Evolutionary conservation across 2,888 invertebrate genomes (phyloP), one percentile per base, ranked within the genome.

Genomic region (Eurytoma californica): DNA sequence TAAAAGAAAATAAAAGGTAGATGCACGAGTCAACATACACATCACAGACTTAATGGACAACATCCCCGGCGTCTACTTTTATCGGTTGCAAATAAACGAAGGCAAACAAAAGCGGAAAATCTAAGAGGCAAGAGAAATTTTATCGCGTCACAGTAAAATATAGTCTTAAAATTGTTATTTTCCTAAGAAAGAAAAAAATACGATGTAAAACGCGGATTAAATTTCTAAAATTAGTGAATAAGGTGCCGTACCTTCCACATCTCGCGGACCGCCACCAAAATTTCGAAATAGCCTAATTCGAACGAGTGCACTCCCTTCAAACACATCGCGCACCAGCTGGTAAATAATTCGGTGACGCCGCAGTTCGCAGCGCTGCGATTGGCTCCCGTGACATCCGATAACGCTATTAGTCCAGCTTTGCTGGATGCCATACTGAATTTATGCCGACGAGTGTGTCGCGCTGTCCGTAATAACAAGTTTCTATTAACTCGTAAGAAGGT

Each of bases 221-320:
- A 74, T 74, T 74, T 74, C 74, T 74, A 74, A 74, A 74, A 74
- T 58, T 74, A 74, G 49, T 14, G 14, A 65, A 66, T 65, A 65
- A 66, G 53, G 39, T 39, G 7, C 24, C 55, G 53, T 57, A 65
- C 30, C 63, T 53, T 39, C 39, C 9, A 24, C 47, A 30, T 55
- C 18, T 39, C 39, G 39, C 39, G 7, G 9, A 1, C 7, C 9
- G 9, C 9, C 20, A 39, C 18, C 70, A 30, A 63, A 63, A 51
- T 72, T 72, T 53, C 39, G 39, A 39, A 18, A 63, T 63, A 72
- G 53, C 61, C 72, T 72, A 63, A 72, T 72, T 53, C 53, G 4
- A 24, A 16, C 2, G 39, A 9, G 39, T 9, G 7, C 39, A 9
- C 39, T 7, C 39, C 39, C 24, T 24, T 24, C 2, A 24, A 2